A percentile compares a stretch with the other conserved stretches of the same genome.
These are phyloP conservation scores for Cerceris ruficornis DNA, from an alignment of 2,888 invertebrate genomes.

Conservation along the genomic window DNA sequence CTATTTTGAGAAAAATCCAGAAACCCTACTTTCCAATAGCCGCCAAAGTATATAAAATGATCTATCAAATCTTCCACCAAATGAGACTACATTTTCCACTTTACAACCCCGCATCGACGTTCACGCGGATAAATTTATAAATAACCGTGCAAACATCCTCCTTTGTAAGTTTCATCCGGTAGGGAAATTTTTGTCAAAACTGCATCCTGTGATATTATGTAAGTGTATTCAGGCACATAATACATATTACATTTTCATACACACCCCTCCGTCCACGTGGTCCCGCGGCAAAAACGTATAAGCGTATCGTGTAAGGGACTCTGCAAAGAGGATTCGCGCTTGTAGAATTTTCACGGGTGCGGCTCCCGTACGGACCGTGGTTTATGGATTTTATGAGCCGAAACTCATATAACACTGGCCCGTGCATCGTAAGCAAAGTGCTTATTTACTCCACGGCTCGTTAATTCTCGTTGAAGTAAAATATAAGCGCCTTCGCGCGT, in stretches of 20 bases:
- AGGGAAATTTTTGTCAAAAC: too few relatives aligned
- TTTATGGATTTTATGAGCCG: slow-evolving; percentile 63
- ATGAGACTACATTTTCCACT: too few relatives aligned
- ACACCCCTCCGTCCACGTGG: not conserved
- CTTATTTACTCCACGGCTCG: slow-evolving; percentile 65
- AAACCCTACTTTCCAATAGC: too few relatives aligned
- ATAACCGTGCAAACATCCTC: too few relatives aligned
- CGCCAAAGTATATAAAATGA: too few relatives aligned
- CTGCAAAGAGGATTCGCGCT: slow-evolving; percentile 14
- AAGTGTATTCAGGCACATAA: too few relatives aligned
- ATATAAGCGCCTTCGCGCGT: slow-evolving; percentile 20
- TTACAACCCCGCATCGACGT: too few relatives aligned
- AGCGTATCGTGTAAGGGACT: slow-evolving; percentile 8
- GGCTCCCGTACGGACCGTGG: slow-evolving; percentile 36
- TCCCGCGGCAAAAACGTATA: not conserved
- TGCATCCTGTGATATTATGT: too few relatives aligned
- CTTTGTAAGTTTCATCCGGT: too few relatives aligned
- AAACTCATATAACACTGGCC: slow-evolving; percentile 50
- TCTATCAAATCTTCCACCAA: too few relatives aligned
- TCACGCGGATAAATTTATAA: too few relatives aligned
- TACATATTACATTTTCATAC: not conserved
- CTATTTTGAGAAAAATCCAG: too few relatives aligned
- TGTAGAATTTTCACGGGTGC: slow-evolving; percentile 55
- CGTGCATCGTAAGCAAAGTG: slow-evolving; percentile 59
- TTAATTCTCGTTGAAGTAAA: slow-evolving; percentile 61